Percentiles rank a stretch among this genome's conserved stretches.
Conservation (phyloP, 2,797 vertebrate genomes). For the Psittacula echo region DNA sequence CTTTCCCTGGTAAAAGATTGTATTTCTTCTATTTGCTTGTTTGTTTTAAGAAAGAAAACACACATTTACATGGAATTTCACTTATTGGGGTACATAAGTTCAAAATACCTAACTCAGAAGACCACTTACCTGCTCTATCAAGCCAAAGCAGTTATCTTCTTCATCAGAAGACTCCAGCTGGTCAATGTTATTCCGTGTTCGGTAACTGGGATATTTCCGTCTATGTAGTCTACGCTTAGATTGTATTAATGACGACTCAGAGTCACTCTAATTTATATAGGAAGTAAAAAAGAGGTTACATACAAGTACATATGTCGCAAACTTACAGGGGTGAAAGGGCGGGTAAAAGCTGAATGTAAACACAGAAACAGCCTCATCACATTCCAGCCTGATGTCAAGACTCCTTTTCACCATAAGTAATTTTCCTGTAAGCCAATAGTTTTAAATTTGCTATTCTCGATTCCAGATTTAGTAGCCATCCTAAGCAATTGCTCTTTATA, state of each 20-base stretch:
- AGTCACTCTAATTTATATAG: conserved; percentile 82
- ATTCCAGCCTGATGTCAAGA: not conserved
- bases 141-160: conserved; percentile 86
- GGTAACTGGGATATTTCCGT: conserved; percentile 68
- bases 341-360: not conserved
- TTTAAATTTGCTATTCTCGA: not conserved
- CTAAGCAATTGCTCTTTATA: not conserved
- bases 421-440: not conserved
- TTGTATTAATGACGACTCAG: conserved; percentile 80
- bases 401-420: not conserved
- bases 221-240: conserved; percentile 71
- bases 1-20: not conserved
- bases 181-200: conserved; percentile 71
- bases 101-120: not conserved
- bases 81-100: not conserved
- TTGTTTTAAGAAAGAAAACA: not conserved
- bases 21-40: not conserved
- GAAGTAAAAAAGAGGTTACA: not conserved
- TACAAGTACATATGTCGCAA: not conserved
- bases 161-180: conserved; percentile 88
- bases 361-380: not conserved
- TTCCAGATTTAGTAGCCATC: not conserved
- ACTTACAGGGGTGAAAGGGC: not conserved
- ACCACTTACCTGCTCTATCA: conserved; percentile 77
- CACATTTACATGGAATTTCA: not conserved